These are phyloP conservation scores for Megaceryle alcyon DNA, from an alignment of 2,797 vertebrate species.

Conservation along the genomic window DNA sequence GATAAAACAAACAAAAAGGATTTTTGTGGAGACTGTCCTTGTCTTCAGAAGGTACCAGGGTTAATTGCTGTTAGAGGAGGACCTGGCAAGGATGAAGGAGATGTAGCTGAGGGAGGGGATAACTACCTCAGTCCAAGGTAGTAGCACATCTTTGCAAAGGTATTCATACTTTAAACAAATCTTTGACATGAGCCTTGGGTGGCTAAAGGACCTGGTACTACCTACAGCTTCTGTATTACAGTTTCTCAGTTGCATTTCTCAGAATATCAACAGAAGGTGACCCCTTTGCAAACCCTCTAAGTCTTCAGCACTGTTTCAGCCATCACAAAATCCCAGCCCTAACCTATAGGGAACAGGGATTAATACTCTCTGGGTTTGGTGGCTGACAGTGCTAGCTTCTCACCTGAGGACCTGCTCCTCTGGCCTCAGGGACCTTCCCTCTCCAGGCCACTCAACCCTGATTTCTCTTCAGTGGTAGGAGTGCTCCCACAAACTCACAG, in stretches of 20 bases:
- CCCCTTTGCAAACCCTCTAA: neutral
- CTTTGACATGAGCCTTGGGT: neutral
- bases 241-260: neutral
- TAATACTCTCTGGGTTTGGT: neutral
- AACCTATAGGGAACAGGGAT: neutral
- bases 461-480: neutral
- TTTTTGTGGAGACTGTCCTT: neutral
- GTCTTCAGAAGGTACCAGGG: slow-evolving; percentile 2
- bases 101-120: neutral
- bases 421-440: neutral
- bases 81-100: neutral
- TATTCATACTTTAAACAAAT: neutral
- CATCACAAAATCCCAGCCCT: neutral
- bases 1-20: neutral
- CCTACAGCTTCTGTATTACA: neutral
- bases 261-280: neutral
- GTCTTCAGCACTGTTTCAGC: neutral
- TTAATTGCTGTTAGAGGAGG: neutral
- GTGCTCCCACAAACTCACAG: accelerated
- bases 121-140: neutral
- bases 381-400: neutral
- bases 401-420: neutral
- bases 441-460: neutral
- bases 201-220: neutral
- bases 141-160: neutral